Conservation (phyloP, 2,113 vertebrate genomes). For the Nesogale talazaci region DNA sequence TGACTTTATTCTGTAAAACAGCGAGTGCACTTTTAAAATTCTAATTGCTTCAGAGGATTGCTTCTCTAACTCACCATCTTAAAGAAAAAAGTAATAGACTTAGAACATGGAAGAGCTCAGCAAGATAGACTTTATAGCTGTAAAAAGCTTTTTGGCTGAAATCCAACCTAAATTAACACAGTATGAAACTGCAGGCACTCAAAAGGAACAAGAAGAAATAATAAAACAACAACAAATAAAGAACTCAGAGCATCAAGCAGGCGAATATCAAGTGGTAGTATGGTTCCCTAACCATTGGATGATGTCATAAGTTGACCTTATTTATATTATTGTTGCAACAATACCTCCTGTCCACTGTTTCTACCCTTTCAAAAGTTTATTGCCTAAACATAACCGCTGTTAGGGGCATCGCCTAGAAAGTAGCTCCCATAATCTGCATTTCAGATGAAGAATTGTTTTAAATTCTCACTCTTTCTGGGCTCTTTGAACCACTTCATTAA, state of each 20-base stretch:
- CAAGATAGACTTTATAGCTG: neutral
- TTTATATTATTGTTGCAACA: neutral
- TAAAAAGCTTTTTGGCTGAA: constrained; percentile 10
- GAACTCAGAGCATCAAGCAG: neutral
- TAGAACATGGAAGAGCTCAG: neutral
- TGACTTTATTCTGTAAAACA: neutral
- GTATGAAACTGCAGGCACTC: neutral
- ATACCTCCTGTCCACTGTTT: neutral
- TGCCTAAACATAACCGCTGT: neutral
- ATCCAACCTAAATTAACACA: neutral
- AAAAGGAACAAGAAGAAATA: neutral
- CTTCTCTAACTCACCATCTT: neutral
- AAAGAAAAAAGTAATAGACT: neutral
- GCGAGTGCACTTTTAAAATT: neutral
- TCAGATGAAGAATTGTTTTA: neutral
- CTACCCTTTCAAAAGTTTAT: neutral
- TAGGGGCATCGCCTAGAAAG: neutral
- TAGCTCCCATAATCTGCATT: neutral
- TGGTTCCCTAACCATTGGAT: neutral
- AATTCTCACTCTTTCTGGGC: neutral
- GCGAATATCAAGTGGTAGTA: neutral
- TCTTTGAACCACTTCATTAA: neutral
- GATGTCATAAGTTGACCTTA: neutral
- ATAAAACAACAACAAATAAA: neutral
- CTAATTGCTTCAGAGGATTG: neutral